Evolutionary conservation across 2,113 vertebrate species (phyloP).

Genomic region (Hyla sarda): DNA sequence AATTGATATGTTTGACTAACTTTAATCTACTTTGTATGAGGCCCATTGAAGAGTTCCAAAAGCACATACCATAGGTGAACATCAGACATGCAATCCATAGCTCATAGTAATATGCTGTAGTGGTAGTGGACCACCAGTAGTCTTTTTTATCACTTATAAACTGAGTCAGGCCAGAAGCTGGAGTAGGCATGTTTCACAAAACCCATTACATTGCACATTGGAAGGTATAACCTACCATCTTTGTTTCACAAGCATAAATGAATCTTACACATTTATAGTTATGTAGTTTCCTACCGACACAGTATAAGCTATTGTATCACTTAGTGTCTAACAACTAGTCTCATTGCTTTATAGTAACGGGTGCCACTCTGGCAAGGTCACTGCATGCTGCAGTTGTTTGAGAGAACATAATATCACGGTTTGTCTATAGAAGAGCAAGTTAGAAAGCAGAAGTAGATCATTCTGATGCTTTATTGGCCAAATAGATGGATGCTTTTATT

Average conservation of each 20-base stretch:
- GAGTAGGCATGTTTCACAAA: too few species aligned
- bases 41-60: too few species aligned
- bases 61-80: too few species aligned
- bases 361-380: neutral
- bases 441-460: conserved; percentile 76
- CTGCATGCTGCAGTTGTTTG: conserved; percentile 63
- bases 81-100: too few species aligned
- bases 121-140: too few species aligned
- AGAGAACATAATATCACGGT: conserved; percentile 72
- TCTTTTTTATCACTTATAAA: too few species aligned
- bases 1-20: too few species aligned
- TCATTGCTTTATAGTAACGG: conserved; percentile 40
- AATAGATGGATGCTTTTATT: conserved; percentile 82
- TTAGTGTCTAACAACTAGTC: neutral
- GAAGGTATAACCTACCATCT: neutral
- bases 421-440: conserved; percentile 73
- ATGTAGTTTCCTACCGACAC: neutral
- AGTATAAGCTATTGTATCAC: neutral
- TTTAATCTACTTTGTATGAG: too few species aligned
- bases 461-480: conserved; percentile 81
- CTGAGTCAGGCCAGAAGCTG: too few species aligned
- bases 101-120: too few species aligned
- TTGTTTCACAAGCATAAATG: neutral
- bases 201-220: neutral
- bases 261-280: neutral